A percentile compares a stretch with the other conserved stretches of the same genome.
These are phyloP conservation scores for Bovichtus diacanthus DNA, from an alignment of 2,797 vertebrate species.

Conservation along the genomic window DNA sequence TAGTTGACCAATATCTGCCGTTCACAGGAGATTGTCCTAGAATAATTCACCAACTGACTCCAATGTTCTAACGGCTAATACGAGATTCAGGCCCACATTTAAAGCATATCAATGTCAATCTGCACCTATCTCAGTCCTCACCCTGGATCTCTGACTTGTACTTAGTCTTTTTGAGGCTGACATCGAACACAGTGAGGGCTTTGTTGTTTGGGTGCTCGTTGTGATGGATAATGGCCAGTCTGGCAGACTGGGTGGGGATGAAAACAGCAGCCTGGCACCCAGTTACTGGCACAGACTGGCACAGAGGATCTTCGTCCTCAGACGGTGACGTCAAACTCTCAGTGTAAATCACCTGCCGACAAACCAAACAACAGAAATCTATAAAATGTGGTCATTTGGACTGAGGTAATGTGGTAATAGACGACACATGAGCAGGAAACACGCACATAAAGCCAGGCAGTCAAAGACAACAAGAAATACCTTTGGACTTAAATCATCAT, in stretches of 20 bases:
- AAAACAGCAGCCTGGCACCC: slow-evolving; percentile 80
- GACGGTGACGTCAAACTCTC: slow-evolving; percentile 71
- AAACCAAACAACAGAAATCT: slow-evolving; percentile 3
- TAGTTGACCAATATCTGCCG: not conserved
- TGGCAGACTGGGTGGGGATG: slow-evolving; percentile 79
- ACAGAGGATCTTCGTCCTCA: slow-evolving; percentile 74
- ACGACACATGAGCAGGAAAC: slow-evolving; percentile 18
- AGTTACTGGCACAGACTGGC: slow-evolving; percentile 67
- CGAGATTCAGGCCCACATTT: not conserved
- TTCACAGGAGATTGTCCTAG: not conserved
- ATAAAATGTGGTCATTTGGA: not conserved
- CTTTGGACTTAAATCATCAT: slow-evolving; percentile 74
- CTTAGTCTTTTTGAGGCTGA: slow-evolving; percentile 78
- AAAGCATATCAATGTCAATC: slow-evolving; percentile 16
- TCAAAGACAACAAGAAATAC: slow-evolving; percentile 64
- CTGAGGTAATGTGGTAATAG: slow-evolving; percentile 13
- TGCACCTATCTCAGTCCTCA: slow-evolving; percentile 59
- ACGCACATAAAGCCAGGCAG: slow-evolving; percentile 19
- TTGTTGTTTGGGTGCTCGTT: slow-evolving; percentile 18
- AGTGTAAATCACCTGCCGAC: slow-evolving; percentile 77
- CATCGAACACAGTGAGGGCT: slow-evolving; percentile 77
- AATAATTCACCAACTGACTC: slow-evolving; percentile 13
- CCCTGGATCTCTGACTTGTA: slow-evolving; percentile 75
- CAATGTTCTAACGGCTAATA: slow-evolving; percentile 7
- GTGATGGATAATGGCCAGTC: slow-evolving; percentile 76